Evolutionary conservation across 2,113 vertebrate genomes (phyloP).

Genomic region (Cynopterus brachyotis): DNA sequence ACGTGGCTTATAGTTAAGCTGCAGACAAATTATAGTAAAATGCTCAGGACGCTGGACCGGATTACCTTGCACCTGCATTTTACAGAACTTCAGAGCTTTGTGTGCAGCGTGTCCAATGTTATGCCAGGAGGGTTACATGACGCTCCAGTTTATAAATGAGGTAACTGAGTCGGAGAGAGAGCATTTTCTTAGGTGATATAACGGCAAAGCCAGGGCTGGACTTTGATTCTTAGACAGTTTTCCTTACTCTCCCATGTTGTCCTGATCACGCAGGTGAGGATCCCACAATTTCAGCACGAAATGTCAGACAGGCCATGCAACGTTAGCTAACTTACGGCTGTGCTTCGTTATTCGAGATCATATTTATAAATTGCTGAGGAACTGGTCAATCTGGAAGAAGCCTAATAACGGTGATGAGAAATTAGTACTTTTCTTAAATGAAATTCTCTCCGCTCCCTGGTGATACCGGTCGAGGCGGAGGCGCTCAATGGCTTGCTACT

Average conservation of each 20-base stretch:
- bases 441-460: neutral
- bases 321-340: neutral
- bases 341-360: conserved; percentile 8
- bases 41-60: neutral
- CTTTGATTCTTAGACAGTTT: neutral
- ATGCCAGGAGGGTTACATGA: neutral
- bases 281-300: neutral
- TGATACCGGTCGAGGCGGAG: neutral
- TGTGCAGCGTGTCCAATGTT: neutral
- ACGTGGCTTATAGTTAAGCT: neutral
- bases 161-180: neutral
- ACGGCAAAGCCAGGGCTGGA: neutral
- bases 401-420: neutral
- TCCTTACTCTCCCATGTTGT: neutral
- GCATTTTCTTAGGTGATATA: neutral
- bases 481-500: neutral
- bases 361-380: neutral
- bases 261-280: neutral
- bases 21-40: neutral
- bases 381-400: neutral
- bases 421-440: neutral
- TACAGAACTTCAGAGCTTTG: neutral
- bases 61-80: neutral
- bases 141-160: neutral
- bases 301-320: neutral